Base-by-base conservation (phyloP, 2,888 invertebrate species). In the Cecidostiba fungosa region DNA sequence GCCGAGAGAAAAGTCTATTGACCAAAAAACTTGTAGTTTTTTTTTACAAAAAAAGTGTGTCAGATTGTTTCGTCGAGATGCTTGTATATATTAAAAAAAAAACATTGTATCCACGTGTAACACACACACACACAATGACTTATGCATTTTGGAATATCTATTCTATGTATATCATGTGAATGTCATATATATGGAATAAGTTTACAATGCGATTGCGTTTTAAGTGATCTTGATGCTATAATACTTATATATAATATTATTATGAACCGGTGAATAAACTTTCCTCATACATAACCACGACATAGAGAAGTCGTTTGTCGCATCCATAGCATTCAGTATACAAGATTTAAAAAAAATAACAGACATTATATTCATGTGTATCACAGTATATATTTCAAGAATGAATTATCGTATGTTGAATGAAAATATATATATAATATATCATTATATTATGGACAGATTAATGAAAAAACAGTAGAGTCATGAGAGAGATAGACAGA, bases 281-380 rank as follows among this genome's bases (percentile, higher is more conserved):
- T 91, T 90, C 89, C 90, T 90, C 89, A 83, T 87, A 89, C 88
- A 89, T 90, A 89, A 91, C 89, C 90, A 91, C 90, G 91, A 90
- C 90, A 90, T 87, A 89, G 77, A 87, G 54, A 82, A 83, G 47
- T 86, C 70, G 74, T 81, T 86, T 86, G 89, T 88, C 88, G 92
- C 92, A 93, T 92, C 90, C 92, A 90, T 88, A 88, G 92, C 92
- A 93, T 92, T 90, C 92, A 92, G 92, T 92, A 93, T 91, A 90
- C 91, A 92, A 90, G 91, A 92, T 90, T 90, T 89, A 89, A 80
- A 47, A 74, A 59, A 70, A 84, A 72, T 70, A 50, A 84, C 29
- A 78, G 26, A 78, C 69, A 90, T 88, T 87, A 88, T 87, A 84
- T 62, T 86, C 14, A 69, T 66, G 76, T 85, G 74, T 85, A 77